Percentiles rank a stretch among this genome's conserved stretches.
phyloP scores from a whole-genome alignment of 2,888 invertebrate species.

The Dasysyrphus albostriatus region DNA sequence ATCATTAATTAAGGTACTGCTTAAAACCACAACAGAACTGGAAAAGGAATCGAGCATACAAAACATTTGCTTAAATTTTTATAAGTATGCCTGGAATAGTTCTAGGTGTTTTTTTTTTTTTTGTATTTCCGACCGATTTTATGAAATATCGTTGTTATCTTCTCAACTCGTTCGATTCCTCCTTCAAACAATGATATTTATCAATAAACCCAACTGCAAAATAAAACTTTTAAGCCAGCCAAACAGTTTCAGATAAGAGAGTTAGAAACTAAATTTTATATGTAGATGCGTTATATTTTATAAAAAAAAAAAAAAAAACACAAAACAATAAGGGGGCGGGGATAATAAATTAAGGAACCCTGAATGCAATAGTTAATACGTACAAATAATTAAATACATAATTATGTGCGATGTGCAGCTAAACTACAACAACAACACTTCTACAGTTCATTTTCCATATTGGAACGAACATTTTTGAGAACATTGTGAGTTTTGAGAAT shows the following conservation, averaged over 20 bases:
- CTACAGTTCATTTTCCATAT: constrained; percentile 86
- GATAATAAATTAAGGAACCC: constrained; percentile 67
- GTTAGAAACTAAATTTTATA: neutral
- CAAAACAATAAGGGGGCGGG: neutral
- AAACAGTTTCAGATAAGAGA: neutral
- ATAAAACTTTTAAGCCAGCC: neutral
- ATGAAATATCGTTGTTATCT: too few species aligned
- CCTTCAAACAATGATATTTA: neutral
- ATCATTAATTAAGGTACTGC: too few species aligned
- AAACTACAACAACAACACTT: constrained; percentile 9
- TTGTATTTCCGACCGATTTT: too few species aligned
- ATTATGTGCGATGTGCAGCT: neutral
- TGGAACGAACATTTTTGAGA: constrained; percentile 89
- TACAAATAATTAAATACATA: constrained; percentile 40
- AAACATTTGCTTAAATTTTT: too few species aligned
- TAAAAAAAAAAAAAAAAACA: constrained; percentile 25
- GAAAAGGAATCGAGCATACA: too few species aligned
- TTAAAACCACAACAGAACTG: too few species aligned
- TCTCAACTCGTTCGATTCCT: neutral
- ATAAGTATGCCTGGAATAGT: too few species aligned
- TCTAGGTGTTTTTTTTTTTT: too few species aligned
- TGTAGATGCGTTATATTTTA: constrained; percentile 6
- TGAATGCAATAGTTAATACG: constrained; percentile 65
- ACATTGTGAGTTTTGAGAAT: constrained; percentile 92
- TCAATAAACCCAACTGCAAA: neutral